Evolutionary conservation across 2,888 invertebrate genomes (phyloP).

Genomic region (Cryptocephalus primarius): DNA sequence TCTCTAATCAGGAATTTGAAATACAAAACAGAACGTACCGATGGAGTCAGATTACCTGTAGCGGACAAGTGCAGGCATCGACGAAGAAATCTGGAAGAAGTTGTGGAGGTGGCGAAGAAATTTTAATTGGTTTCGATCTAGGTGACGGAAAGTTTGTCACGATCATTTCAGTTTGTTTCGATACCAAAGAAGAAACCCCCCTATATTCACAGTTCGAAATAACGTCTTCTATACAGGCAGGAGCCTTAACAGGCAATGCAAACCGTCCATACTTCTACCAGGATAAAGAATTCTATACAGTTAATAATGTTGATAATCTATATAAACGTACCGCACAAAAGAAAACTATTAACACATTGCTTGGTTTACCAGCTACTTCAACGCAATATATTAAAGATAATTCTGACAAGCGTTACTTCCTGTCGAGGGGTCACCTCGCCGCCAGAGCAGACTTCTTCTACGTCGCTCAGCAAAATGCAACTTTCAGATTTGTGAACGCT

Average conservation of each 20-base stretch:
- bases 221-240: slow-evolving; percentile 31
- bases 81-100: too few relatives aligned
- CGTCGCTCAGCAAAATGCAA: slow-evolving; percentile 45
- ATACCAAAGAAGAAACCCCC: slow-evolving; percentile 39
- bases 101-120: slow-evolving; percentile 20
- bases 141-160: slow-evolving; percentile 3
- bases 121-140: slow-evolving; percentile 37
- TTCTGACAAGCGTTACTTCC: slow-evolving; percentile 20
- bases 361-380: slow-evolving; percentile 17
- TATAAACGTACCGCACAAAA: slow-evolving; percentile 25
- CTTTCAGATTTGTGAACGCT: slow-evolving; percentile 54
- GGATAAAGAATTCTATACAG: slow-evolving; percentile 36
- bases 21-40: too few relatives aligned
- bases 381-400: too few relatives aligned
- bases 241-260: slow-evolving; percentile 39
- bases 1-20: too few relatives aligned
- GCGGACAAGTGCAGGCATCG: too few relatives aligned
- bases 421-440: slow-evolving; percentile 50
- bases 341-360: slow-evolving; percentile 21
- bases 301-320: slow-evolving; percentile 19
- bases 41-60: too few relatives aligned
- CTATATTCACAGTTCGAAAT: slow-evolving; percentile 43
- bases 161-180: slow-evolving; percentile 35
- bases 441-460: slow-evolving; percentile 53
- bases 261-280: slow-evolving; percentile 36